A percentile compares a stretch with the other conserved stretches of the same genome.
Evolutionary conservation across 2,888 invertebrate genomes (phyloP).

Genomic region (Automeris io): DNA sequence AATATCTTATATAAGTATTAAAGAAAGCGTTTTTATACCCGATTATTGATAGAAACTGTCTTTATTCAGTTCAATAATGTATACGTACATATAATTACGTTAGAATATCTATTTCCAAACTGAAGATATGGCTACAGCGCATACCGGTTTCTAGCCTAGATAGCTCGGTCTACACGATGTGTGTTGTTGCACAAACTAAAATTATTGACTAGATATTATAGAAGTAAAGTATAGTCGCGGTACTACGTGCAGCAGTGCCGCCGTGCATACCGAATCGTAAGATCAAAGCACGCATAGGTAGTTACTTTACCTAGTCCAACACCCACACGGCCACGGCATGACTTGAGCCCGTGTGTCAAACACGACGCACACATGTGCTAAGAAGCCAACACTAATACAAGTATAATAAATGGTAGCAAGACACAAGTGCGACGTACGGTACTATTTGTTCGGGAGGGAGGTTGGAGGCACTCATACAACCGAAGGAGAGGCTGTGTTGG

Average conservation of each 20-base stretch:
- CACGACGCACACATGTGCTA: conserved; percentile 47
- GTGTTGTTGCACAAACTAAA: conserved; percentile 71
- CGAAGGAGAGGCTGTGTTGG: conserved; percentile 70
- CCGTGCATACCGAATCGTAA: conserved; percentile 76
- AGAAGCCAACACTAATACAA: conserved; percentile 58
- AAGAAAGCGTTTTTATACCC: no score
- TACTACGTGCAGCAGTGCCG: conserved; percentile 67
- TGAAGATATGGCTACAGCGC: conserved; percentile 3
- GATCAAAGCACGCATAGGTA: conserved; percentile 76
- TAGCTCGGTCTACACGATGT: conserved; percentile 46
- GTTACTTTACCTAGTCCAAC: conserved; percentile 66
- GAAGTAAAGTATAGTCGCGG: conserved; percentile 66
- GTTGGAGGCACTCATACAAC: conserved; percentile 71
- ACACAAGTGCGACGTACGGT: conserved; percentile 72
- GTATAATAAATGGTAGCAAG: conserved; percentile 72
- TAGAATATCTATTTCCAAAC: conserved; percentile 16
- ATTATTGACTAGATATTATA: conserved; percentile 72
- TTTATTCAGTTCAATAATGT: background rate
- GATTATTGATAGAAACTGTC: background rate
- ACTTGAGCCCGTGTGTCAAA: conserved; percentile 33
- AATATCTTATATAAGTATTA: no score
- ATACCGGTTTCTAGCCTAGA: conserved; percentile 42
- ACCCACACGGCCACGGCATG: conserved; percentile 52
- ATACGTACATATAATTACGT: background rate
- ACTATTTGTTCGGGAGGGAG: conserved; percentile 75